Conservation (phyloP, 2,113 vertebrate genomes). For the Romanogobio albipinnatus region DNA sequence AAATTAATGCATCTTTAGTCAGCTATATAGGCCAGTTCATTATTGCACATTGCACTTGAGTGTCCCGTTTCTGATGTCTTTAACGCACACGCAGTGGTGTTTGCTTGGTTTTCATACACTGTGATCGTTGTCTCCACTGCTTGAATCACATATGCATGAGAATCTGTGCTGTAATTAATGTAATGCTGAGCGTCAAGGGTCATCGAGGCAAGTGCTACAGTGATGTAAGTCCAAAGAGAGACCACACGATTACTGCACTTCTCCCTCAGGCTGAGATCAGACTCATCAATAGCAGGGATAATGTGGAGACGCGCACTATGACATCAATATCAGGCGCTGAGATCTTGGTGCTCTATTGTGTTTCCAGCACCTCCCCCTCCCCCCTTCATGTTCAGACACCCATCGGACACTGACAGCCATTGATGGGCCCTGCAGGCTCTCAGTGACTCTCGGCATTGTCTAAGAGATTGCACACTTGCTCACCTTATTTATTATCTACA, state of each 20-base stretch:
- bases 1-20: neutral
- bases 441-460: conserved; percentile 55
- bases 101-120: neutral
- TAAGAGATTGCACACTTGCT: neutral
- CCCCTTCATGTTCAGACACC: conserved; percentile 33
- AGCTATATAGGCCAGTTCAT: neutral
- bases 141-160: neutral
- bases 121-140: neutral
- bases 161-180: conserved; percentile 13
- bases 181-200: neutral
- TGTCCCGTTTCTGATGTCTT: neutral
- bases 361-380: conserved; percentile 24
- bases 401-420: conserved; percentile 58
- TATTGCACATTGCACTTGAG: neutral
- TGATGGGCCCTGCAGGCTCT: conserved; percentile 50
- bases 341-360: conserved; percentile 60
- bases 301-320: conserved; percentile 65
- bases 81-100: neutral
- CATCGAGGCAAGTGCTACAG: neutral
- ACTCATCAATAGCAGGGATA: conserved; percentile 69
- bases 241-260: conserved; percentile 57
- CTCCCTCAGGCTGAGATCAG: conserved; percentile 69
- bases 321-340: conserved; percentile 68
- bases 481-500: conserved; percentile 34
- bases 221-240: neutral